Conservation (phyloP, 2,113 vertebrate species). For the Oreotrochilus melanogaster region DNA sequence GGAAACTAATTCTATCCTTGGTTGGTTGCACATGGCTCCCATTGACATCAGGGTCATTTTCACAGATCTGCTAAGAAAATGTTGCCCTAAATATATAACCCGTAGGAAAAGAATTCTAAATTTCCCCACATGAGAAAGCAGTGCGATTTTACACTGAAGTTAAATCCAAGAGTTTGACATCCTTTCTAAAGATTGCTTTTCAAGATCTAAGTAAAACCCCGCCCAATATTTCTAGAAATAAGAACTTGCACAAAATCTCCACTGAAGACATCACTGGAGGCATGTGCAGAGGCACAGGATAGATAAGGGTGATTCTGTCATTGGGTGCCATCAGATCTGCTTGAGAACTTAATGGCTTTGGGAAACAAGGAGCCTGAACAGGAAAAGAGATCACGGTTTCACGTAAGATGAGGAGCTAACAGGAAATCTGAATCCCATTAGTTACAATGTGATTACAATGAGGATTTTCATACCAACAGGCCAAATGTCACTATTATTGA, state of each 20-base stretch:
- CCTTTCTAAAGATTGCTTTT: background rate
- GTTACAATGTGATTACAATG: background rate
- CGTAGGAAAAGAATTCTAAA: background rate
- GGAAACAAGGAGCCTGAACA: background rate
- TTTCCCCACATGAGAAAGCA: background rate
- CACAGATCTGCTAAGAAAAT: background rate
- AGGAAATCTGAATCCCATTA: background rate
- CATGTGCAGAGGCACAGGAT: background rate
- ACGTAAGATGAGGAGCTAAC: background rate
- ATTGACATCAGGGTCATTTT: conserved; percentile 7
- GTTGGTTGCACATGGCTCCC: background rate
- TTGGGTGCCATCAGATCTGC: background rate
- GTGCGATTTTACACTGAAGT: background rate
- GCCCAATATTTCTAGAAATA: background rate
- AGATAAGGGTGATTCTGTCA: background rate
- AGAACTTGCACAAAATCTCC: background rate
- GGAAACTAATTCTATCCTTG: conserved; percentile 2
- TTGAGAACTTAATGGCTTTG: background rate
- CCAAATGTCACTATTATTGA: conserved; percentile 1
- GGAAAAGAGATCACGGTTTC: background rate
- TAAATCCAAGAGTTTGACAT: background rate
- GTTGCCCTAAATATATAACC: background rate
- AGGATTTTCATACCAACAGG: background rate
- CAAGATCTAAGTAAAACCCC: background rate
- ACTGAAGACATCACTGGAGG: background rate